These are phyloP conservation scores for Deroplatys truncata DNA, from an alignment of 2,888 invertebrate genomes.

Conservation along the genomic window DNA sequence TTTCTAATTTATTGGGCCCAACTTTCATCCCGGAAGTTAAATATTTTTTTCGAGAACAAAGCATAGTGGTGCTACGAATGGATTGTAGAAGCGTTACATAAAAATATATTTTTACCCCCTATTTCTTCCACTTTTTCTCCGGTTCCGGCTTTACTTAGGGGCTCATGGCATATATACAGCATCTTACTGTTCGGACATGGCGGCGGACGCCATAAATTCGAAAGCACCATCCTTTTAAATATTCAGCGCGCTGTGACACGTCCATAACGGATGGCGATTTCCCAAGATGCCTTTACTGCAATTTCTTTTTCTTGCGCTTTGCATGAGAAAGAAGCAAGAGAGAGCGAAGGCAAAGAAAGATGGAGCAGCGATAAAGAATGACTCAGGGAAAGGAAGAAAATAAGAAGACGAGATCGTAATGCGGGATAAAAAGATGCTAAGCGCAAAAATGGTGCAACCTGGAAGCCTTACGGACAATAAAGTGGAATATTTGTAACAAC, in stretches of 20 bases:
- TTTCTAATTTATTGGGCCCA: no score
- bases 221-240: conserved; percentile 25
- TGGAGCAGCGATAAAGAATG: not conserved
- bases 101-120: not conserved
- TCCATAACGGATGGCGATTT: conserved; percentile 28
- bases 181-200: conserved; percentile 14
- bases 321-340: conserved; percentile 35
- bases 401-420: not conserved
- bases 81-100: not conserved
- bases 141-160: conserved; percentile 5
- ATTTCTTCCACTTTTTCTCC: not conserved
- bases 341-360: not conserved
- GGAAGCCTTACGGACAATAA: not conserved
- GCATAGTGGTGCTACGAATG: not conserved
- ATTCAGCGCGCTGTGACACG: conserved; percentile 28
- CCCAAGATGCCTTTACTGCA: conserved; percentile 30
- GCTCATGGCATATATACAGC: conserved; percentile 5
- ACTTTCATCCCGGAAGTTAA: no score
- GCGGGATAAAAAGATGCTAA: not conserved
- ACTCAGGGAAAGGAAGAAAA: not conserved
- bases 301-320: conserved; percentile 36
- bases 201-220: conserved; percentile 14
- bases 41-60: not conserved
- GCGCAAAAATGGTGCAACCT: conserved; percentile 13
- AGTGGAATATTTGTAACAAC: not conserved